A percentile compares a stretch with the other conserved stretches of the same genome.
phyloP scores from a whole-genome alignment of 2,113 vertebrate species.

The Anoura caudifer region DNA sequence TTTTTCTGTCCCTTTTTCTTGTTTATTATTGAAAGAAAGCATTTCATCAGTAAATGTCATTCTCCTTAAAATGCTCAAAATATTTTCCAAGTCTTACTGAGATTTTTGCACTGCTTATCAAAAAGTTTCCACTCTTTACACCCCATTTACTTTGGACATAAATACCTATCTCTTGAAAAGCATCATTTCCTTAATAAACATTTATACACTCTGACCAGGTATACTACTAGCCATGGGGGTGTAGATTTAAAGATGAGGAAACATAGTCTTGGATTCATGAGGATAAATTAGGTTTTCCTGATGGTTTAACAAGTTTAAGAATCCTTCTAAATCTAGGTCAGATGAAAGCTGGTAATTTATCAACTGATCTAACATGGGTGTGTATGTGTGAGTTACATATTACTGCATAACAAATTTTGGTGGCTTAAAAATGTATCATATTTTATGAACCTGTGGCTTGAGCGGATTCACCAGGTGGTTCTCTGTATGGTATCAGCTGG shows the following conservation, averaged over 20 bases:
- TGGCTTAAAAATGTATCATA: not conserved
- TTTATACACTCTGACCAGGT: not conserved
- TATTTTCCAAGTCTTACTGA: constrained; percentile 25
- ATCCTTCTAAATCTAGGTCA: not conserved
- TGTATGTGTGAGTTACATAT: not conserved
- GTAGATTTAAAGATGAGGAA: constrained; percentile 20
- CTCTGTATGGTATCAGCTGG: not conserved
- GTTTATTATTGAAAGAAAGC: constrained; percentile 38
- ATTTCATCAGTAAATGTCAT: constrained; percentile 50
- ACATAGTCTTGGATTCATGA: not conserved
- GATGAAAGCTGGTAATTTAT: not conserved
- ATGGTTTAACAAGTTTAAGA: constrained; percentile 2
- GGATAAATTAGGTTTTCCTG: not conserved
- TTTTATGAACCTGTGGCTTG: not conserved
- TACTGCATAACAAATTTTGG: not conserved
- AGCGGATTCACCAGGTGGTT: not conserved
- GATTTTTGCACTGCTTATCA: constrained; percentile 18
- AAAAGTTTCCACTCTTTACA: constrained; percentile 33
- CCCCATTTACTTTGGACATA: constrained; percentile 47
- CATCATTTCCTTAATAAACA: constrained; percentile 37
- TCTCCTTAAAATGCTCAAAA: constrained; percentile 54
- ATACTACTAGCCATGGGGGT: not conserved
- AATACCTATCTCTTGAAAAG: constrained; percentile 23
- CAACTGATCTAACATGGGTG: not conserved
- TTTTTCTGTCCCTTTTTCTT: not conserved